These are phyloP conservation scores for Aphelenchoides besseyi DNA, from an alignment of 1,140 invertebrate genomes.

Conservation along the genomic window DNA sequence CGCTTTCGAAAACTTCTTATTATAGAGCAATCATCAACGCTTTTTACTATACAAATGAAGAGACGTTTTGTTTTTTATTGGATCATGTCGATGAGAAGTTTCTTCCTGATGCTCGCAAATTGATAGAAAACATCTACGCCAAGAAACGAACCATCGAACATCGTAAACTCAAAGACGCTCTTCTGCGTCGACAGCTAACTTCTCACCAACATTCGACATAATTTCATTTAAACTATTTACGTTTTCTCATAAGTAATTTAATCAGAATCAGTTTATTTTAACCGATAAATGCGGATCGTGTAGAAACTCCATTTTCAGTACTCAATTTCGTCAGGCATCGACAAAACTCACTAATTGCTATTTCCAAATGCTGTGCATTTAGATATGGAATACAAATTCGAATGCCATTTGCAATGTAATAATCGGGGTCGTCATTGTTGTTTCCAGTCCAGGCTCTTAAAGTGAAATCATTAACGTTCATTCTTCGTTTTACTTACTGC, in stretches of 20 bases:
- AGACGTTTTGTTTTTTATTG: conserved; percentile 41
- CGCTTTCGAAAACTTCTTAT: too few species aligned
- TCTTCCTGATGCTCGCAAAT: conserved; percentile 34
- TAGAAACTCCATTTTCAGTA: too few species aligned
- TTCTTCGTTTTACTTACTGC: neutral
- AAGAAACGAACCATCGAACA: conserved; percentile 28
- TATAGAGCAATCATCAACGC: conserved; percentile 46
- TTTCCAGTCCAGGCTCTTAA: neutral
- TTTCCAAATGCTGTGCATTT: neutral
- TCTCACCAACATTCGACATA: neutral
- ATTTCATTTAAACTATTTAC: neutral
- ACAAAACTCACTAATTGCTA: neutral
- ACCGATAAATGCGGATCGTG: too few species aligned
- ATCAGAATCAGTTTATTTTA: neutral
- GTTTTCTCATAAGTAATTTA: too few species aligned
- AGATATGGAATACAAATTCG: neutral
- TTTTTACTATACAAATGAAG: conserved; percentile 33
- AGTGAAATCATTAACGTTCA: neutral
- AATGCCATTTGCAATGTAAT: neutral
- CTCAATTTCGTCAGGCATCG: neutral
- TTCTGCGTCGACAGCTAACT: neutral
- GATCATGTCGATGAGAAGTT: conserved; percentile 40
- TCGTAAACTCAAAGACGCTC: conserved; percentile 2
- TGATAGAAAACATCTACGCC: conserved; percentile 42
- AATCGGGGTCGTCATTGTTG: neutral